Base-by-base conservation (phyloP, 2,797 vertebrate species). In the Dermochelys coriacea region DNA sequence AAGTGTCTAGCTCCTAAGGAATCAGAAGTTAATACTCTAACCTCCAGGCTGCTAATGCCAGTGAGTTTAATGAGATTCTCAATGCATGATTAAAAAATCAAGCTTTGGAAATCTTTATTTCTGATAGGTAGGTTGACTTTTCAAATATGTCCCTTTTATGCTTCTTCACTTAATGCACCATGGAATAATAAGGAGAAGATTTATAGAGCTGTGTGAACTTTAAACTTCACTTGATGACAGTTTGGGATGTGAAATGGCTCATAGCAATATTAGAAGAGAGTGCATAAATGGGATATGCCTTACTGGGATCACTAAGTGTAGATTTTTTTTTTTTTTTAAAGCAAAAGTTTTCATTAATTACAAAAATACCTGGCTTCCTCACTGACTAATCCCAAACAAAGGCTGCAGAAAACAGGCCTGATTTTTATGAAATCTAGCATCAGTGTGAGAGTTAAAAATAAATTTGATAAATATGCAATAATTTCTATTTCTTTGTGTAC, bases 381-480 rank as follows among this genome's bases (percentile, higher is more conserved):
- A 74, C 80, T 85, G 88, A 95, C 94, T 89, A 93, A 88, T 71
- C 92, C 74, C 29, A 50, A 80, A 92, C 25, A 71, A 61, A 91
- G 78, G 82, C 87, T 96, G 89, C 51, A 95, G 47, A 54, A 92
- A 78, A 88, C 37, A 45, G 47, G 93, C 68, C 86, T 92, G 87
- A 92, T 91, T 96, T 96, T 97, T 91, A 97, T 95, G 95, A 96
- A 97, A 95, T 83, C 87, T 95, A 97, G 96, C 96, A 95, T 98
- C 96, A 97, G 96, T 94, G 93, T 96, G 93, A 94, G 87, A 94
- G 86, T 96, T 94, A 93, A 95, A 97, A 97, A 96, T 91, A 96
- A 96, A 95, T 96, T 91, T 97, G 91, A 96, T 96, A 96, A 97
- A 97, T 98, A 98, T 97, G 97, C 97, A 98, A 97, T 97, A 97